Evolutionary conservation across 2,113 vertebrate genomes (phyloP), one percentile per base, ranked within the genome.

Genomic region (Lates calcarifer): DNA sequence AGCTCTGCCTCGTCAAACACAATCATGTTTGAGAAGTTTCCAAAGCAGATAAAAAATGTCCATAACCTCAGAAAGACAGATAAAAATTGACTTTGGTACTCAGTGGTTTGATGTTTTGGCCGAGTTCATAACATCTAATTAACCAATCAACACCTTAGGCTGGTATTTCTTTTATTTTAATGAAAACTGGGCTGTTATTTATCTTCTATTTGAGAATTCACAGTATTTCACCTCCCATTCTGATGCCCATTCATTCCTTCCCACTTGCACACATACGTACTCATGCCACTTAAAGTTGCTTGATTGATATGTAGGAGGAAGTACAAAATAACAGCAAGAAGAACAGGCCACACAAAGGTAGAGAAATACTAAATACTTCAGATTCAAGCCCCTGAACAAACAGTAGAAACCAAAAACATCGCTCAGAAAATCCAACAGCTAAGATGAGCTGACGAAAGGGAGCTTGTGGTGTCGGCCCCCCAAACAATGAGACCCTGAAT

Each of bases 321-420:
- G 70, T 89, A 89, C 51, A 90, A 88, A 90, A 84, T 65, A 87
- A 87, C 77, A 83, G 77, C 85, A 77, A 79, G 70, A 90, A 90
- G 74, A 93, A 91, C 87, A 92, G 91, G 91, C 89, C 90, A 93
- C 90, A 89, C 84, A 67, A 90, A 92, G 92, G 84, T 90, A 86
- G 86, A 87, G 81, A 89, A 87, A 87, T 71, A 82, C 83, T 68
- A 87, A 91, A 82, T 26, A 83, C 75, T 79, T 91, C 37, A 62
- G 82, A 79, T 77, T 90, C 56, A 76, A 81, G 73, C 57, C 66
- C 83, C 84, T 88, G 58, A 89, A 87, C 56, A n/a, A 26, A 79
- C 72, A 73, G 65, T 45, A 84, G 77, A 82, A 87, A 83, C 66
- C 62, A 55, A 75, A n/a, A 87, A 79, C 60, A 20, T 70, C 4